A percentile compares a stretch with the other conserved stretches of the same genome.
These are phyloP conservation scores for Parochlus steinenii DNA, from an alignment of 2,888 invertebrate species.

Conservation along the genomic window DNA sequence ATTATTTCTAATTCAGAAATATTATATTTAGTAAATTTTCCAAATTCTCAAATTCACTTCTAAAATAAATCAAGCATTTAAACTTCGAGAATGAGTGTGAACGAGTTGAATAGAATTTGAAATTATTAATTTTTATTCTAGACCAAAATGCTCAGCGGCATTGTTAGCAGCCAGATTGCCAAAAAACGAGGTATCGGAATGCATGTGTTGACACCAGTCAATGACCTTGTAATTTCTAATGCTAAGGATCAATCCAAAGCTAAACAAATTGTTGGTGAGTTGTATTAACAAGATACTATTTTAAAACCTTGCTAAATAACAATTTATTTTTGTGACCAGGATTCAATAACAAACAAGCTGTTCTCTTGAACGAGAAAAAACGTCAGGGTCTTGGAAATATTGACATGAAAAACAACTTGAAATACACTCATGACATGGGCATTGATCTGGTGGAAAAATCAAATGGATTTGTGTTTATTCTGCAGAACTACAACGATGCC, in stretches of 20 bases:
- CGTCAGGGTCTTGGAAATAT: constrained; percentile 36
- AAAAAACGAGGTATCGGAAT: constrained; percentile 5
- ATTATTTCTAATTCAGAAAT: no score
- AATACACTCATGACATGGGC: constrained; percentile 42
- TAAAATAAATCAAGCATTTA: no score
- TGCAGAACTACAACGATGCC: constrained; percentile 20
- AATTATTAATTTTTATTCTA: constrained; percentile 18
- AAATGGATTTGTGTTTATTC: constrained; percentile 27
- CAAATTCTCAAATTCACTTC: no score
- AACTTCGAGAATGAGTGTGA: no score
- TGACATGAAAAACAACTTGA: constrained; percentile 37
- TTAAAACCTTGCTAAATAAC: neutral
- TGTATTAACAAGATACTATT: constrained; percentile 17
- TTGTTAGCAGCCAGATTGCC: constrained; percentile 7
- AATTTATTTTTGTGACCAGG: constrained; percentile 24
- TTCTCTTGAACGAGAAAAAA: constrained; percentile 47
- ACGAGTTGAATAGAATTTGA: constrained; percentile 6
- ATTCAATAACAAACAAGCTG: constrained; percentile 40
- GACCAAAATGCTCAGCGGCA: constrained; percentile 18
- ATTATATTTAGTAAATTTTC: no score
- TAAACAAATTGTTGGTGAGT: constrained; percentile 27
- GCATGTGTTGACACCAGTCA: constrained; percentile 5
- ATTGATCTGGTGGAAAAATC: constrained; percentile 41
- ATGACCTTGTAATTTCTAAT: constrained; percentile 3
- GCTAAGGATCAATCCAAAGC: constrained; percentile 14